phyloP scores from a whole-genome alignment of 2,113 vertebrate species.

The Anhinga rufa region DNA sequence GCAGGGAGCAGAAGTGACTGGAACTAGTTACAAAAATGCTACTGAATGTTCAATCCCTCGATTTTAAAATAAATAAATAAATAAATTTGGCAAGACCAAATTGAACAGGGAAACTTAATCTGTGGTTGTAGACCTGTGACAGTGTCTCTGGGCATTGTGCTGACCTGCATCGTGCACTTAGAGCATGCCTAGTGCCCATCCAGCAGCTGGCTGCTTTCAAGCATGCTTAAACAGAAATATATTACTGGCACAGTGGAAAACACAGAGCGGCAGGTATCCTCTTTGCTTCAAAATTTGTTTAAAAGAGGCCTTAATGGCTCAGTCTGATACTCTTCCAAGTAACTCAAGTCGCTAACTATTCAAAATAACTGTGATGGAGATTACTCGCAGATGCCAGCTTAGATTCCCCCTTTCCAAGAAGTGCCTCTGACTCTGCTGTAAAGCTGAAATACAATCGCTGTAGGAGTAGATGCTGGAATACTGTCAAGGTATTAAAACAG shows the following conservation, averaged over 20 bases:
- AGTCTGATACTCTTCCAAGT: background rate
- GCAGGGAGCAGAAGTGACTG: background rate
- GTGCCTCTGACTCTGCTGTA: background rate
- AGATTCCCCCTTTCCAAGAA: conserved; percentile 11
- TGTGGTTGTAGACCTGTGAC: background rate
- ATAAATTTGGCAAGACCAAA: background rate
- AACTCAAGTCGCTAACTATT: background rate
- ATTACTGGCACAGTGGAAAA: background rate
- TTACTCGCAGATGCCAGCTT: background rate
- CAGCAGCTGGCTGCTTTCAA: background rate
- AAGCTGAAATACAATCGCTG: background rate
- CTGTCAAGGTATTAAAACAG: background rate
- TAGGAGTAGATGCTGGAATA: conserved; percentile 6
- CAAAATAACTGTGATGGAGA: background rate
- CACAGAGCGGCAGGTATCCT: background rate
- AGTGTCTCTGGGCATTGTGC: background rate
- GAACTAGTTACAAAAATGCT: background rate
- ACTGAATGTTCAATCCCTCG: background rate
- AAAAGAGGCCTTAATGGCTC: background rate
- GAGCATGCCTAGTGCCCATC: background rate
- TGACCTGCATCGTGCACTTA: background rate
- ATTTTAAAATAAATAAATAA: background rate
- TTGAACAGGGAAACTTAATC: background rate
- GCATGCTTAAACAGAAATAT: background rate
- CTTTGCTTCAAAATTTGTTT: background rate